Base-by-base conservation (phyloP, 1,140 invertebrate species). In the Yoshiicerus persimilis region DNA sequence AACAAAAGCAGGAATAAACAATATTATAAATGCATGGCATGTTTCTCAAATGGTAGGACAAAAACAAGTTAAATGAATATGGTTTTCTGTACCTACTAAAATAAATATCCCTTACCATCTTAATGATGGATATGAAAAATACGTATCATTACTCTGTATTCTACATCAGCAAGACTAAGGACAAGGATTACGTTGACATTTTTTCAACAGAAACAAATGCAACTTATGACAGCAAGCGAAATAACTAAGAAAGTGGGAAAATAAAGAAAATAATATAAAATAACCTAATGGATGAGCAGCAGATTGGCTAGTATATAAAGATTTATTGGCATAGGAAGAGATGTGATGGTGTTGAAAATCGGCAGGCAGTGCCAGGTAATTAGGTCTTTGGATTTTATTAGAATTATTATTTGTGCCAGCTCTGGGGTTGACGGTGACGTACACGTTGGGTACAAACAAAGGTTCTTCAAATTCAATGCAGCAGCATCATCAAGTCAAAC, bases 291-390 rank as follows among this genome's bases (percentile, higher is more conserved):
- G 75, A 36, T 34, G 75, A 36, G 30, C 32, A 23, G 75, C 34
- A 23, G 30, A 36, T 23, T 38, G 32, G 75, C 34, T 80, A 80
- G n/a, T 80, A 20, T 80, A 38, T 32, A 80, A 80, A n/a, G 75
- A 36, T 80, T 80, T 80, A 23, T 80, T 38, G 30, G 75, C 75
- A 80, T 80, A 38, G 66, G 66, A 70, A 27, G 66, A 70, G 25
- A 70, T 13, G 75, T 80, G 34, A 30, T 80, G 75, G 75, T 80
- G 75, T 80, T 80, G 75, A 80, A 80, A 80, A 80, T 80, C 75
- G 30, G 75, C 75, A 80, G 75, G 32, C 32, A 80, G 75, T 80
- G 75, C 75, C 75, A 80, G 32, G 32, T 80, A 80, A 80, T 34
- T 80, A 80, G 75, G 75, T 80, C 75, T 80, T 80, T 34, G n/a